Conservation (phyloP, 2,113 vertebrate genomes). For the Parus major region DNA sequence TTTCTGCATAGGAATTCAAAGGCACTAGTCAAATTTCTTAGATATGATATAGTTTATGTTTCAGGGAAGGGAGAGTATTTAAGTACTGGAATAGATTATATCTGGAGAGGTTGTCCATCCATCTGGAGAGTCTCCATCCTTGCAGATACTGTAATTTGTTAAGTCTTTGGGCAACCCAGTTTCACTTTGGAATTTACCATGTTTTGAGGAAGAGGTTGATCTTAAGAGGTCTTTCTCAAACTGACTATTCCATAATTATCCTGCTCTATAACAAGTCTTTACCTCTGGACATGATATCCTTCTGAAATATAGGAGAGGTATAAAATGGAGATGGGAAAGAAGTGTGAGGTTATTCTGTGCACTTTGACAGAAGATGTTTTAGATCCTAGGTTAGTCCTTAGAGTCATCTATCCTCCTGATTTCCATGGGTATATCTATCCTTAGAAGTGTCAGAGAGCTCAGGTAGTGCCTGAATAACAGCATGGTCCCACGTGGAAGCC, state of each 20-base stretch:
- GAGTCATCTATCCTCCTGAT: background rate
- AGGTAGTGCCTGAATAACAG: background rate
- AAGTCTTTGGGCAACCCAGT: background rate
- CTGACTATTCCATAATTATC: background rate
- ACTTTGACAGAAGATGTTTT: background rate
- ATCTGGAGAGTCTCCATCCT: background rate
- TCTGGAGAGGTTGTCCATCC: background rate
- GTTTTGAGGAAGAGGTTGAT: background rate
- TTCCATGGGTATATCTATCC: background rate
- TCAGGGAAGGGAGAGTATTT: fast-evolving
- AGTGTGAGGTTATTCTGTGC: background rate
- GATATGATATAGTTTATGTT: background rate
- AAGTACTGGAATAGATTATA: background rate
- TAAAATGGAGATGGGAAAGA: background rate
- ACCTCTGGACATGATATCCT: background rate
- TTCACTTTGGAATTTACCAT: background rate
- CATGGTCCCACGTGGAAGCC: fast-evolving
- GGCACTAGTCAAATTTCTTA: background rate
- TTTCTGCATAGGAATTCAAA: background rate
- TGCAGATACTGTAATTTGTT: background rate
- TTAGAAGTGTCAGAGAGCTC: background rate
- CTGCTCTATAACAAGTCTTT: background rate
- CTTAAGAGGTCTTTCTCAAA: background rate
- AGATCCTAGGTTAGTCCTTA: background rate
- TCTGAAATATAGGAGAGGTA: background rate